Conservation (phyloP, 2,113 vertebrate genomes). For the Gymnarchus niloticus region DNA sequence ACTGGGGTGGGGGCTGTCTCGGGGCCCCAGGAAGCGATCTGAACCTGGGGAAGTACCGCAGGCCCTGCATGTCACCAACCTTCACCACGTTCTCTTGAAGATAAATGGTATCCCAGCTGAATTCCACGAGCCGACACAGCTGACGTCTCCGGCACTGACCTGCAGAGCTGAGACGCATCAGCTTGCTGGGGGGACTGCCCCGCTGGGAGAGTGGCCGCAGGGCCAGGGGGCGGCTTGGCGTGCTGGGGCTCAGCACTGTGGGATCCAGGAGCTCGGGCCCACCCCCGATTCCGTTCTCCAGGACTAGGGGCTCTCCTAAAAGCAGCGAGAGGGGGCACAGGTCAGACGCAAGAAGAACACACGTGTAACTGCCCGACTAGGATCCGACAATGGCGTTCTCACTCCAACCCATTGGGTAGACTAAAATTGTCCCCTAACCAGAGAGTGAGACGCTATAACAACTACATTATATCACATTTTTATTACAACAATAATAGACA, state of each 20-base stretch:
- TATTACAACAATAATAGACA: neutral
- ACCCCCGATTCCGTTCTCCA: conserved; percentile 64
- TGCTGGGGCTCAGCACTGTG: conserved; percentile 71
- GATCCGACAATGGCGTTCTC: neutral
- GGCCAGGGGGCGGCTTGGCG: conserved; percentile 57
- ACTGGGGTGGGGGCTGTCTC: conserved; percentile 61
- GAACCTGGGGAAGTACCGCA: conserved; percentile 54
- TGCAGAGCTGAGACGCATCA: conserved; percentile 70
- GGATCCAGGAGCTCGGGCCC: conserved; percentile 73
- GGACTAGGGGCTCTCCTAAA: conserved; percentile 74
- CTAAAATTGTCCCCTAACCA: too few species aligned
- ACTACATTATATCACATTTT: too few species aligned
- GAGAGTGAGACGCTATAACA: too few species aligned
- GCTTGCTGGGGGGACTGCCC: conserved; percentile 58
- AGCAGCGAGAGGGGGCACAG: neutral
- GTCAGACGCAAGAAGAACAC: neutral
- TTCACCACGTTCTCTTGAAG: neutral
- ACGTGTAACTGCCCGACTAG: neutral
- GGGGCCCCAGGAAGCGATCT: conserved; percentile 58
- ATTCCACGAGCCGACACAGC: neutral
- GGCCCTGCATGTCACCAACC: neutral
- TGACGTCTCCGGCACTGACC: conserved; percentile 57
- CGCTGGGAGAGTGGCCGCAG: conserved; percentile 70
- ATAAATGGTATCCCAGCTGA: neutral
- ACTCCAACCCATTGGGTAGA: neutral